These are phyloP conservation scores for Dallia pectoralis DNA, from an alignment of 2,797 vertebrate species.

Conservation along the genomic window DNA sequence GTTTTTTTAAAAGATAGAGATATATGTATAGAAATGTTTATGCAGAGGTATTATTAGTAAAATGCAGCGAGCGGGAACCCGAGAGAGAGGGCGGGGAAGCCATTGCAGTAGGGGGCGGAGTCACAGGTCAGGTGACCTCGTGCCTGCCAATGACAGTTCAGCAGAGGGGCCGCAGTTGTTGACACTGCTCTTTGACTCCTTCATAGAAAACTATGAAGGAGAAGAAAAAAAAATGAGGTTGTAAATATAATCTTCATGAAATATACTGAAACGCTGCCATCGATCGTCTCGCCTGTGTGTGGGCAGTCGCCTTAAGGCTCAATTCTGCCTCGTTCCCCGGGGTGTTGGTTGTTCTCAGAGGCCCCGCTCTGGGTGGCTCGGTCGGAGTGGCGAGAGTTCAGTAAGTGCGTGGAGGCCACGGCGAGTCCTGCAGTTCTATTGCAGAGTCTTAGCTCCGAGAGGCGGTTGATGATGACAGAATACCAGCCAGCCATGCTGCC, in stretches of 20 bases:
- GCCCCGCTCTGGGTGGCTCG: constrained; percentile 38
- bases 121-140: constrained; percentile 27
- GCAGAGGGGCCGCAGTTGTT: constrained; percentile 75
- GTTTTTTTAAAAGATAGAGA: constrained; percentile 74
- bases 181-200: constrained; percentile 76
- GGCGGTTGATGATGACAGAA: constrained; percentile 20
- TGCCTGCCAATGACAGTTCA: constrained; percentile 47
- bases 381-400: constrained; percentile 68
- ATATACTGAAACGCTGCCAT: constrained; percentile 68
- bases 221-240: constrained; percentile 66
- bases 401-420: constrained; percentile 65
- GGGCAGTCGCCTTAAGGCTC: neutral
- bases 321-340: neutral
- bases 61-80: constrained; percentile 73
- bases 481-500: constrained; percentile 67
- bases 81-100: constrained; percentile 65
- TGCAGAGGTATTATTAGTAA: constrained; percentile 83
- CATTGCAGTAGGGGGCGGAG: constrained; percentile 43
- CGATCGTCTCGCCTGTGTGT: constrained; percentile 50
- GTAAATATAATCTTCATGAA: constrained; percentile 83
- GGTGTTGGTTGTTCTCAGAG: neutral
- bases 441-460: constrained; percentile 69
- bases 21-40: constrained; percentile 86
- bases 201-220: constrained; percentile 55
- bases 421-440: constrained; percentile 80